Evolutionary conservation across 2,797 vertebrate genomes (phyloP), one percentile per base, ranked within the genome.

Genomic region (Melanotaenia nigrans): DNA sequence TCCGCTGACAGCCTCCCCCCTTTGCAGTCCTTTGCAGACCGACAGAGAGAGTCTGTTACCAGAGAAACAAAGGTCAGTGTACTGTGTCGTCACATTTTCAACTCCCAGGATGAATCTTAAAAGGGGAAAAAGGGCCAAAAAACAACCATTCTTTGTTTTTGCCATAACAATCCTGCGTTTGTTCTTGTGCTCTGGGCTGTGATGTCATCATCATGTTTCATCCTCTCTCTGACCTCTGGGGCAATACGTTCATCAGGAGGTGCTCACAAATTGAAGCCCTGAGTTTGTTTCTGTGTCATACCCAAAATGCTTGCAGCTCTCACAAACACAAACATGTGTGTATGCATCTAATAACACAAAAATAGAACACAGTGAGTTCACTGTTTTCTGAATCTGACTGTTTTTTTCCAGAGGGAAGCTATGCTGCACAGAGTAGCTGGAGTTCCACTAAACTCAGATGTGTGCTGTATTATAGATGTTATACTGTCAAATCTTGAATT

Each of bases 61-160:
- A 65, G 71, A 77, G 81, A 88, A 90, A 94, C 86, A 92, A 91
- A 91, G 89, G 85, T 91, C 89, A 86, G 85, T 90, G 87, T 86
- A 83, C 72, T 82, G 82, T 89, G 84, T 87, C 85, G 83, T 90
- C 89, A 92, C 88, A 91, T 86, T 90, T 88, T 87, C 81, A 82
- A 84, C 88, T 90, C 88, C 83, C 84, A 91, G 86, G 85, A 87
- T 54, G 4, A 83, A 86, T 78, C 78, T 62, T 84, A 78, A 85
- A 83, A 89, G 75, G 70, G 71, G 71, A 83, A 77, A 83, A 83
- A 68, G 42, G 59, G 56, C n/a, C 65, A 4, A 36, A 49, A 81
- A 89, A 92, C 84, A 93, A 88, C 87, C 82, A 71, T 71, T 73
- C 79, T 90, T 92, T 94, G 92, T 94, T 87, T 78, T 25, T 24